Conservation (phyloP, 2,113 vertebrate species). For the Tinamus guttatus region DNA sequence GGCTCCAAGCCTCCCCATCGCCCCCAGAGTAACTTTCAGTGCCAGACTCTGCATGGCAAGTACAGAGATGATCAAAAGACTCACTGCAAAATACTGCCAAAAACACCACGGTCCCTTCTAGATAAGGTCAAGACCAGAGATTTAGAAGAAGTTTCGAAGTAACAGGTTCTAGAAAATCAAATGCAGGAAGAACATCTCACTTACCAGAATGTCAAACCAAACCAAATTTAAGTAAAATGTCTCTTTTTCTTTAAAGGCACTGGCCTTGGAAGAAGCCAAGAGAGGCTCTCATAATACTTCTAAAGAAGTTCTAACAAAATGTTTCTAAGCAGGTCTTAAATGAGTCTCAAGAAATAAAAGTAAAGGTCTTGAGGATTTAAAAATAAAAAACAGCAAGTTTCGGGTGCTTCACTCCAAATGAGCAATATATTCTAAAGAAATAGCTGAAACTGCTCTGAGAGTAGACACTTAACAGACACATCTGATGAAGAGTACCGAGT, state of each 20-base stretch:
- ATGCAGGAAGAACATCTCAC: background rate
- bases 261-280: fast-evolving
- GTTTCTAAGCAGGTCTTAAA: background rate
- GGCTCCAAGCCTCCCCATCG: background rate
- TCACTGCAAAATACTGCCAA: background rate
- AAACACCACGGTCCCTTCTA: background rate
- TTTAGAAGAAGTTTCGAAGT: background rate
- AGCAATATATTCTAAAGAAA: background rate
- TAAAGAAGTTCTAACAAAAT: background rate
- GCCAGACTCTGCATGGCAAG: background rate
- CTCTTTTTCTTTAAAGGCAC: background rate
- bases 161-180: background rate
- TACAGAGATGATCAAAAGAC: background rate
- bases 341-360: background rate
- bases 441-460: background rate
- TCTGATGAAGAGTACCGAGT: background rate
- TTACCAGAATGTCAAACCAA: background rate
- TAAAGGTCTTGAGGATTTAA: background rate
- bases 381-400: background rate
- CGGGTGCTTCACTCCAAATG: background rate
- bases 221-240: fast-evolving
- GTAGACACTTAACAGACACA: background rate
- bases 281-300: background rate
- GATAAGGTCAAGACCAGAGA: background rate
- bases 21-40: background rate